A percentile compares a stretch with the other conserved stretches of the same genome.
Conservation (phyloP, 2,888 invertebrate genomes). For the Eulithis prunata region DNA sequence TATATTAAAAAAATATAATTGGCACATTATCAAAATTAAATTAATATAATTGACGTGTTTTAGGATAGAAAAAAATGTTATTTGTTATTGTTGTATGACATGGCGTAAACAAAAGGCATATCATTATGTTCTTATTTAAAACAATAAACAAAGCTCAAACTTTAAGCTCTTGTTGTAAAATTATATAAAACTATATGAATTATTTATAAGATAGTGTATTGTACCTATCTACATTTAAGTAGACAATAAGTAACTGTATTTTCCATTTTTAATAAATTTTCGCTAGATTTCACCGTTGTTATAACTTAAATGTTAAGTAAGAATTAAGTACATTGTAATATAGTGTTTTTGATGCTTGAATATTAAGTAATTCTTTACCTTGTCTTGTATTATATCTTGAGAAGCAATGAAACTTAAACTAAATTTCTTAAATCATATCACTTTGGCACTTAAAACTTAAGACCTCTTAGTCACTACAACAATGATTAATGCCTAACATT, state of each 20-base stretch:
- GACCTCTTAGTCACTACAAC: constrained; percentile 61
- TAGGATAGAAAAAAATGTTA: constrained; percentile 40
- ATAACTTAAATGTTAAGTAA: constrained; percentile 39
- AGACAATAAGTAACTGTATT: constrained; percentile 29
- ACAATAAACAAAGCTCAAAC: constrained; percentile 61
- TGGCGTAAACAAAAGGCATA: constrained; percentile 60
- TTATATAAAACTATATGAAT: constrained; percentile 49
- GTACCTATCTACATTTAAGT: constrained; percentile 26
- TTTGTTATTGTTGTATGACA: constrained; percentile 73
- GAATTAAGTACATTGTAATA: constrained; percentile 40
- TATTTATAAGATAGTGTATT: constrained; percentile 37
- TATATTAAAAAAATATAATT: constrained; percentile 24
- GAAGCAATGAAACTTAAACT: constrained; percentile 41
- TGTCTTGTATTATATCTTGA: constrained; percentile 41
- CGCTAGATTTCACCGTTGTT: constrained; percentile 40
- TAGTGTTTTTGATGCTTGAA: constrained; percentile 40
- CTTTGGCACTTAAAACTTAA: constrained; percentile 68
- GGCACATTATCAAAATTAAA: constrained; percentile 24
- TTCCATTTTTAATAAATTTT: constrained; percentile 40
- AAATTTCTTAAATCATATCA: constrained; percentile 60
- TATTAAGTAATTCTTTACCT: constrained; percentile 39
- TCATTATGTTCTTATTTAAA: constrained; percentile 62
- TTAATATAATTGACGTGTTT: constrained; percentile 24
- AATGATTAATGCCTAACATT: constrained; percentile 62
- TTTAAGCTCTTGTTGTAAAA: constrained; percentile 58